Percentiles rank a stretch among this genome's conserved stretches.
phyloP scores from a whole-genome alignment of 1,140 invertebrate species.

The Drosophila santomea region DNA sequence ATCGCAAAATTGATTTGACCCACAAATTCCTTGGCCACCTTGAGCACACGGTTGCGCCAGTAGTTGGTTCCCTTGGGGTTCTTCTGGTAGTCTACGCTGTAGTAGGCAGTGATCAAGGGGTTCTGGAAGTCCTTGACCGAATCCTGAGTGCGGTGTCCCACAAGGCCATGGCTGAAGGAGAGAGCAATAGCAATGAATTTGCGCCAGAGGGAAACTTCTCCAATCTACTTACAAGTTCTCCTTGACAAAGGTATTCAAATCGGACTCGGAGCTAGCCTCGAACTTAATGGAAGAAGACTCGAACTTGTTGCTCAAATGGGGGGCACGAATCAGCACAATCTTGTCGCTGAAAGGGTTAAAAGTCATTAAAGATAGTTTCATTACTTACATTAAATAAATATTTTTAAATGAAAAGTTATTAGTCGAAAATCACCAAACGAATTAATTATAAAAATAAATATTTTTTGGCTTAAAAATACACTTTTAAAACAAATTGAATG shows the following conservation, averaged over 20 bases:
- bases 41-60: conserved; percentile 98
- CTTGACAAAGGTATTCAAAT: conserved; percentile 93
- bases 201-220: background rate
- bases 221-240: conserved; percentile 92
- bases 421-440: too few relatives aligned
- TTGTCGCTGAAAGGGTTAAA: conserved; percentile 88
- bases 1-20: conserved; percentile 94
- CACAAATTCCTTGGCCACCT: conserved; percentile 95
- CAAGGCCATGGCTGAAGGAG: conserved; percentile 93
- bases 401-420: background rate
- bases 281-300: conserved; percentile 92
- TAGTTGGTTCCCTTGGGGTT: conserved; percentile 99
- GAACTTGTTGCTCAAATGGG: conserved; percentile 95
- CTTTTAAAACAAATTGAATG: background rate
- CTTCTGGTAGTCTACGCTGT: conserved; percentile 97
- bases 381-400: background rate
- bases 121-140: conserved; percentile 94
- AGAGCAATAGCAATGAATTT: background rate
- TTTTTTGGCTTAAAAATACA: background rate
- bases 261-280: conserved; percentile 88
- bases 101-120: conserved; percentile 97
- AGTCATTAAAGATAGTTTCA: background rate
- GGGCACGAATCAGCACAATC: conserved; percentile 95
- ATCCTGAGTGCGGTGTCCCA: conserved; percentile 94
- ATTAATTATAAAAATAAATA: too few relatives aligned